A percentile compares a stretch with the other conserved stretches of the same genome.
Evolutionary conservation across 2,888 invertebrate species (phyloP).

Genomic region (Cheilosia impressa): DNA sequence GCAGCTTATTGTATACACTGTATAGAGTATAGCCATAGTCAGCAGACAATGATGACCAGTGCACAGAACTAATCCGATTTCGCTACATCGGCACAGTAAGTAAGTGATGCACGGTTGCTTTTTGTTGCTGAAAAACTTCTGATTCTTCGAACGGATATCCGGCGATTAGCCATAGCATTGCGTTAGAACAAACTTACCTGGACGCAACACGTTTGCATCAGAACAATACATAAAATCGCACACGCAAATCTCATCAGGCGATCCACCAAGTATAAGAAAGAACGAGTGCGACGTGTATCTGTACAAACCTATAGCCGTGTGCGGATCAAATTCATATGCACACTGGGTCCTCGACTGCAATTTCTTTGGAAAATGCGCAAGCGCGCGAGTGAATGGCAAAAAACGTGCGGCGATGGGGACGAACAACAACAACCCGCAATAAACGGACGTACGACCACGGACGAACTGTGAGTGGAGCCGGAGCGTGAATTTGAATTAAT

Average conservation of each 20-base stretch:
- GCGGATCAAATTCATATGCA: slow-evolving; percentile 68
- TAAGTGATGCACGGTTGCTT: neutral
- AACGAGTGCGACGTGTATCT: slow-evolving; percentile 35
- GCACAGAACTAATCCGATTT: neutral
- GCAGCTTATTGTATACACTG: too few species aligned
- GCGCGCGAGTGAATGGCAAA: slow-evolving; percentile 10
- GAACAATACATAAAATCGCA: slow-evolving; percentile 29
- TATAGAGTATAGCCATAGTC: too few species aligned
- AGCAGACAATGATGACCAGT: neutral
- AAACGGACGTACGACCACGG: slow-evolving; percentile 54
- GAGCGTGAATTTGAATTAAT: slow-evolving; percentile 73
- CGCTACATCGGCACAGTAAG: neutral
- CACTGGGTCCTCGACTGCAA: slow-evolving; percentile 64
- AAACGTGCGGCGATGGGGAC: neutral
- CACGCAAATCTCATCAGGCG: slow-evolving; percentile 44
- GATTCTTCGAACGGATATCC: slow-evolving; percentile 64
- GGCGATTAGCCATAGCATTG: slow-evolving; percentile 57
- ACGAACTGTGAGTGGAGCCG: slow-evolving; percentile 62
- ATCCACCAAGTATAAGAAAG: slow-evolving; percentile 41
- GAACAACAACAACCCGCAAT: slow-evolving; percentile 2
- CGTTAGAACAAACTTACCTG: slow-evolving; percentile 67
- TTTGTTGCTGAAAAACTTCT: neutral
- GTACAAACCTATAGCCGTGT: slow-evolving; percentile 49
- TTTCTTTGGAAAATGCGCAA: slow-evolving; percentile 66
- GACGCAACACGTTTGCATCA: slow-evolving; percentile 52